Conservation (phyloP, 2,888 invertebrate genomes). For the Cepaea hortensis region DNA sequence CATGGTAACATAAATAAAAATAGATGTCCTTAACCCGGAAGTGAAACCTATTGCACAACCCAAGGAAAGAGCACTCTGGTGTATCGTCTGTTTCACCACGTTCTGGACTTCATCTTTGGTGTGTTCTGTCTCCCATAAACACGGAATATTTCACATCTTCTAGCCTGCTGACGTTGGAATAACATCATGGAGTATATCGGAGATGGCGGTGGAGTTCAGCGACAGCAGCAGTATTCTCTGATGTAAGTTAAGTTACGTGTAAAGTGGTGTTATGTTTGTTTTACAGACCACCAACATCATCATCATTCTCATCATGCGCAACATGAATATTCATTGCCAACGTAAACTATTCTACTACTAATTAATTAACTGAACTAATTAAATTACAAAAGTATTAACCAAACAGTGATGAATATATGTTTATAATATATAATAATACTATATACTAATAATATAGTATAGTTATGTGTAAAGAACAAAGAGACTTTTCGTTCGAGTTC, state of each 20-base stretch:
- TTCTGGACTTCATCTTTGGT: background rate
- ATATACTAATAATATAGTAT: too few species aligned
- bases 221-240: slow-evolving; percentile 27
- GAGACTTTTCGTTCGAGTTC: too few species aligned
- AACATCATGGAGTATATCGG: slow-evolving; percentile 26
- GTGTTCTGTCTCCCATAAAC: background rate
- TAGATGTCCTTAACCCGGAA: background rate
- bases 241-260: slow-evolving; percentile 7
- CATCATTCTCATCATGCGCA: too few species aligned
- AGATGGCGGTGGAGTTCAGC: background rate
- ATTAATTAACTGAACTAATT: too few species aligned
- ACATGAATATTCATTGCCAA: too few species aligned
- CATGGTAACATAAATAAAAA: too few species aligned
- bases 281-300: too few species aligned
- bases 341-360: too few species aligned
- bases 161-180: background rate
- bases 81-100: background rate
- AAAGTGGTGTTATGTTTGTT: background rate
- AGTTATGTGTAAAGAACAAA: too few species aligned
- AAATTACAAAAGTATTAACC: too few species aligned
- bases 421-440: too few species aligned
- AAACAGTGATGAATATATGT: too few species aligned
- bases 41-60: slow-evolving; percentile 11
- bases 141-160: background rate
- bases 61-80: slow-evolving; percentile 29